phyloP scores from a whole-genome alignment of 2,888 invertebrate species.

The Unio delphinus region DNA sequence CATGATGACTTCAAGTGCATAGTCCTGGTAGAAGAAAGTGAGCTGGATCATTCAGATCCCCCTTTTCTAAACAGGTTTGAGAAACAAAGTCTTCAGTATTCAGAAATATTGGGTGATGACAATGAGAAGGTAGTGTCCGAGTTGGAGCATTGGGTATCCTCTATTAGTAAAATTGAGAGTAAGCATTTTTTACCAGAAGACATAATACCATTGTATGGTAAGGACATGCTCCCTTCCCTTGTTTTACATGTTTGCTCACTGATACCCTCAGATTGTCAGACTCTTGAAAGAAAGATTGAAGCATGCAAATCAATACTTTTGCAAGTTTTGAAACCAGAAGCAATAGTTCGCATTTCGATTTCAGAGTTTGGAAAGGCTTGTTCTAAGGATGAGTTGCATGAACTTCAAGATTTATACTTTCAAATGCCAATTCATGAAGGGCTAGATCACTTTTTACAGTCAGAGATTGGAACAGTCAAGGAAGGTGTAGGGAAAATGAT shows the following conservation, averaged over 20 bases:
- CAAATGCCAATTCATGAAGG: constrained; percentile 39
- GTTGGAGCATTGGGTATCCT: constrained; percentile 17
- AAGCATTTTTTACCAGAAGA: constrained; percentile 18
- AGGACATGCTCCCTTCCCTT: constrained; percentile 37
- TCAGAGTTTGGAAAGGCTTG: background rate
- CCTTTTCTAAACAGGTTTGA: constrained; percentile 59
- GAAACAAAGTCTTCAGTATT: constrained; percentile 53
- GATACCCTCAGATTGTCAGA: too few relatives aligned
- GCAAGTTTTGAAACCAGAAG: constrained; percentile 36
- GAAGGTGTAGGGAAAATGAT: constrained; percentile 7
- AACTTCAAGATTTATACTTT: constrained; percentile 19
- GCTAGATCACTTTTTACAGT: constrained; percentile 13
- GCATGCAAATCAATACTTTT: constrained; percentile 21
- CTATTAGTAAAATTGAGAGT: constrained; percentile 7
- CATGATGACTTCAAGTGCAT: constrained; percentile 49
- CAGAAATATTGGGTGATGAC: constrained; percentile 25
- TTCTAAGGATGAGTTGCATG: background rate
- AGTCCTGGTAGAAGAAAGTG: constrained; percentile 44
- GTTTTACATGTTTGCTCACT: background rate
- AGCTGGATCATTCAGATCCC: constrained; percentile 42
- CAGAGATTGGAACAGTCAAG: background rate
- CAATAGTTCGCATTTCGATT: constrained; percentile 17
- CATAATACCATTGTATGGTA: constrained; percentile 31
- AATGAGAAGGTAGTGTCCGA: constrained; percentile 10
- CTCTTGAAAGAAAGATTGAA: too few relatives aligned